Evolutionary conservation across 37 sponge, comb jelly and placozoan genomes (phyloP).

Genomic region (Spongilla lacustris): DNA sequence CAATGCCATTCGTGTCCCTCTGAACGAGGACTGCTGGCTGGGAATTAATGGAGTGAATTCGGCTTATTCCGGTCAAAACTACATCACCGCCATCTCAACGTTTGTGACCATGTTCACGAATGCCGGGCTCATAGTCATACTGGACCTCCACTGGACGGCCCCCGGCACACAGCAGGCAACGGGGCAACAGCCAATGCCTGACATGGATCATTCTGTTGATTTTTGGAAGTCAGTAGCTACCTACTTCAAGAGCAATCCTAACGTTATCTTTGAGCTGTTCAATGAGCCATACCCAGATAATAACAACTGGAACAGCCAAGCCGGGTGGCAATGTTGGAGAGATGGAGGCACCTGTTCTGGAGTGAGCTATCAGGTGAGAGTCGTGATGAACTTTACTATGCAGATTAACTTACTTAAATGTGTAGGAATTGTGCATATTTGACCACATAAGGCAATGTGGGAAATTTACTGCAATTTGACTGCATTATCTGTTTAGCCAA

Average conservation of each 20-base stretch:
- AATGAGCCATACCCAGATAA: conserved; percentile 49
- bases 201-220: conserved; percentile 31
- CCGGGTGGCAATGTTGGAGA: conserved; percentile 38
- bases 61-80: conserved; percentile 22
- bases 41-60: conserved; percentile 39
- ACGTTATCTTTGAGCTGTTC: conserved; percentile 37
- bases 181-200: conserved; percentile 32
- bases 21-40: conserved; percentile 50
- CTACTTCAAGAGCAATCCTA: conserved; percentile 15
- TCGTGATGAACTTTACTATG: no score
- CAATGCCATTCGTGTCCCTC: conserved; percentile 28
- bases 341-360: conserved; percentile 24
- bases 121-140: conserved; percentile 21
- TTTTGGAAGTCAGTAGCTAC: conserved; percentile 41
- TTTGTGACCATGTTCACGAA: conserved; percentile 29
- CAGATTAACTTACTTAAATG: no score
- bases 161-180: conserved; percentile 22
- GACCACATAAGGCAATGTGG: no score
- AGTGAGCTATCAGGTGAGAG: neutral
- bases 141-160: conserved; percentile 47
- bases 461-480: no score
- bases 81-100: neutral
- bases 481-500: no score
- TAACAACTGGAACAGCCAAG: conserved; percentile 16
- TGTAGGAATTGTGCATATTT: no score